Evolutionary conservation across 2,113 vertebrate genomes (phyloP).

Genomic region (Limnothrissa miodon): DNA sequence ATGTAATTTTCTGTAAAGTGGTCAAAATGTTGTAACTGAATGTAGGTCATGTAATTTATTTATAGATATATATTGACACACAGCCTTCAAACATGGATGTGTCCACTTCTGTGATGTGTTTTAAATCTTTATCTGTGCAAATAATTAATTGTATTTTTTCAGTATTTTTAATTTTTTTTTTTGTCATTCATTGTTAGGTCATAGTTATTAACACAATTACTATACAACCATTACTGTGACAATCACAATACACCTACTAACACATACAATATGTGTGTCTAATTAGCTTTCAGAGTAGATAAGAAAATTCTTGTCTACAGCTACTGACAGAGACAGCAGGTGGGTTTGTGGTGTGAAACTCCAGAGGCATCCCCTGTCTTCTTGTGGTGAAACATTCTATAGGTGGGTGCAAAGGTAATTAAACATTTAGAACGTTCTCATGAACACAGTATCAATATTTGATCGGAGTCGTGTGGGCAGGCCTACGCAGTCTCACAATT

Average conservation of each 20-base stretch:
- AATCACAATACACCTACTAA: too few relatives aligned
- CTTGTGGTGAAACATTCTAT: background rate
- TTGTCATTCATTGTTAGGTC: background rate
- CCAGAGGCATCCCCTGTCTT: background rate
- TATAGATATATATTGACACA: background rate
- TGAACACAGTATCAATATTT: slow-evolving; percentile 47
- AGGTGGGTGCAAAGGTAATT: slow-evolving; percentile 31
- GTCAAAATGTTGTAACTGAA: background rate
- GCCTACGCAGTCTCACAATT: background rate
- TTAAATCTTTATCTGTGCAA: too few relatives aligned
- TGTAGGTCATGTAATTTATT: background rate
- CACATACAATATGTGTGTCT: background rate
- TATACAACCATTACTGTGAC: too few relatives aligned
- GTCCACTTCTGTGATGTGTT: background rate
- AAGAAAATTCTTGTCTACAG: background rate
- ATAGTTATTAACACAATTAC: too few relatives aligned
- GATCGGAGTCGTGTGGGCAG: background rate
- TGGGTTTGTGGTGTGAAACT: background rate
- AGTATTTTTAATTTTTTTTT: background rate
- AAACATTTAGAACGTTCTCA: slow-evolving; percentile 32
- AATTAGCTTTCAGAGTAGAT: background rate
- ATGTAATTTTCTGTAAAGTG: background rate
- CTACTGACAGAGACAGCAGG: background rate
- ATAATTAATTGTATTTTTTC: too few relatives aligned
- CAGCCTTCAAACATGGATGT: background rate